Percentiles rank a stretch among this genome's conserved stretches.
Conservation (phyloP, 1,140 invertebrate genomes). For the Ceratitis capitata region DNA sequence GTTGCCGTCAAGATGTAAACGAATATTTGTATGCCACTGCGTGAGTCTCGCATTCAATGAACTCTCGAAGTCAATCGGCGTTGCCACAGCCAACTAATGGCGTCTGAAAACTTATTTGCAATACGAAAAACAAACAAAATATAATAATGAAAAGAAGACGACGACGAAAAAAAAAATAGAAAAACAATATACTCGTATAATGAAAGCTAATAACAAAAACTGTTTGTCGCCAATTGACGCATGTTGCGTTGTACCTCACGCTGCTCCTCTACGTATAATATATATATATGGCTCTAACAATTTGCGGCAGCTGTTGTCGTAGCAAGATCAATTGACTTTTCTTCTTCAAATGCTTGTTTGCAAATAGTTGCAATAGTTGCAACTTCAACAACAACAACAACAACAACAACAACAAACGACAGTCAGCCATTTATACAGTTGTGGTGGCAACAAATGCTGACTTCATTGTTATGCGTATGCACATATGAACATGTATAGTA, state of each 20-base stretch:
- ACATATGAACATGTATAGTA: background rate
- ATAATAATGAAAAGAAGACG: no score
- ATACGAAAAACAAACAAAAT: background rate
- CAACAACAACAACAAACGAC: no score
- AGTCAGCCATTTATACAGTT: background rate
- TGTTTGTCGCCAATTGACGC: conserved; percentile 1
- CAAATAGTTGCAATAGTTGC: background rate
- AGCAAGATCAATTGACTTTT: conserved; percentile 13
- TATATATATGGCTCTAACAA: background rate
- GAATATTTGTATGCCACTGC: background rate
- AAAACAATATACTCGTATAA: background rate
- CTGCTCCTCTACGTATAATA: background rate
- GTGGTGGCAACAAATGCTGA: background rate
- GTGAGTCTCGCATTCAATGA: conserved; percentile 15
- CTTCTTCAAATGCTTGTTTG: conserved; percentile 27
- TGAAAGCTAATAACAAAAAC: background rate
- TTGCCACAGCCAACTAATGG: background rate
- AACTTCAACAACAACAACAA: background rate
- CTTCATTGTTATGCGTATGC: conserved; percentile 12
- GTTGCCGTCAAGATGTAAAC: background rate
- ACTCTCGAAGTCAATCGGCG: background rate
- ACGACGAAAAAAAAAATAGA: background rate
- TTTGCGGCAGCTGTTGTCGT: background rate
- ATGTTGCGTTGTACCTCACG: background rate
- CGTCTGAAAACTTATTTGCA: background rate